Conservation (phyloP, 2,888 invertebrate species). For the Clusia tigrina region DNA sequence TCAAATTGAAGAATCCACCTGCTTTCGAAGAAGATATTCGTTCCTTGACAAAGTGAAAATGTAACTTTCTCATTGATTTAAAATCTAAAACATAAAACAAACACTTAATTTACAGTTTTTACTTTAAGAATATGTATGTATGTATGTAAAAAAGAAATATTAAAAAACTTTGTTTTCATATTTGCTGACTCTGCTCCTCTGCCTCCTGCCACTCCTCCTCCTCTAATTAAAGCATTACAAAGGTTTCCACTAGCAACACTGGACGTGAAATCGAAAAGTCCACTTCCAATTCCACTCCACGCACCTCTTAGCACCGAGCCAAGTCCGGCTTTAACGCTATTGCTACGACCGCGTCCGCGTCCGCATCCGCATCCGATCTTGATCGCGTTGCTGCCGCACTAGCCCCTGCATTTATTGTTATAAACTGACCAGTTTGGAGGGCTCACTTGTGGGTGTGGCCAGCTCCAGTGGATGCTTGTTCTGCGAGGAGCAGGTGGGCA, state of each 20-base stretch:
- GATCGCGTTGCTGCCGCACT: background rate
- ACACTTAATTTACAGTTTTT: background rate
- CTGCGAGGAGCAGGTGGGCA: constrained; percentile 76
- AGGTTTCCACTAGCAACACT: background rate
- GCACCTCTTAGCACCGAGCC: background rate
- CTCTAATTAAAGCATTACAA: constrained; percentile 4
- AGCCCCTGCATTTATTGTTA: constrained; percentile 66
- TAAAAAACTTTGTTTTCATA: constrained; percentile 5
- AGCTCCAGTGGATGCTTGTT: constrained; percentile 76
- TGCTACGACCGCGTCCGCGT: constrained; percentile 13
- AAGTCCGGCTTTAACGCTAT: background rate
- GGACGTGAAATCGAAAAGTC: background rate
- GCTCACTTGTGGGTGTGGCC: constrained; percentile 76
- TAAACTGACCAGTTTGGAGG: constrained; percentile 84
- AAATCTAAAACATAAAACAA: background rate
- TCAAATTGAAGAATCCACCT: no score
- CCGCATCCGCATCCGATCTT: constrained; percentile 30
- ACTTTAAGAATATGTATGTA: constrained; percentile 33
- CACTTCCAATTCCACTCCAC: background rate
- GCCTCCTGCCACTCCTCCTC: constrained; percentile 16
- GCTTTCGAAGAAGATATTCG: background rate
- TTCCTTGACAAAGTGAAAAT: background rate
- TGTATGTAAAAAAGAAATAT: constrained; percentile 32
- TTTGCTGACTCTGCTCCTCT: constrained; percentile 12
- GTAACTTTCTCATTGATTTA: background rate